Conservation (phyloP, 2,113 vertebrate species). For the Zosterops hypoxanthus region DNA sequence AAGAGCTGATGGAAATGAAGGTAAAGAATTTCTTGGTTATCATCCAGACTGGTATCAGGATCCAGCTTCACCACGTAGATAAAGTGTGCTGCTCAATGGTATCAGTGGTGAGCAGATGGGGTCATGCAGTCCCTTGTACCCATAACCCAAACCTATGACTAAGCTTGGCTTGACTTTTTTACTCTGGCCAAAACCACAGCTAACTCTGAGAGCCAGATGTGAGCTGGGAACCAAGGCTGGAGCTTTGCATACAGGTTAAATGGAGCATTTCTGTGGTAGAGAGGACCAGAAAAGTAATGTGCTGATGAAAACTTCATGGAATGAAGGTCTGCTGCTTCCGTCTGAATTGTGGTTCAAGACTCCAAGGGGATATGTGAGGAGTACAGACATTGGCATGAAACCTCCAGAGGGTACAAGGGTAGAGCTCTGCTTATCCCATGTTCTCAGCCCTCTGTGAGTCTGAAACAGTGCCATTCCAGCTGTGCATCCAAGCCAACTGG, state of each 20-base stretch:
- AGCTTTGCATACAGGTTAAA: background rate
- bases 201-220: background rate
- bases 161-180: background rate
- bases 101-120: background rate
- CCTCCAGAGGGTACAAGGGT: background rate
- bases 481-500: background rate
- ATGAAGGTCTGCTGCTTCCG: background rate
- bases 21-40: background rate
- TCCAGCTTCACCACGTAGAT: background rate
- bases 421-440: background rate
- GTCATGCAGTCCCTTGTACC: background rate
- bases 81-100: background rate
- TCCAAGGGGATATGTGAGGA: background rate
- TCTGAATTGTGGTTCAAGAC: background rate
- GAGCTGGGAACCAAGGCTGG: background rate
- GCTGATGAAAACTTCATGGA: background rate
- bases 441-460: background rate
- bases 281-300: background rate
- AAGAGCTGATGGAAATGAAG: background rate
- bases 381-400: background rate
- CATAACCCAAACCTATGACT: background rate
- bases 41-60: background rate
- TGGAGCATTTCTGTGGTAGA: background rate
- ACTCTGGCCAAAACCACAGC: background rate
- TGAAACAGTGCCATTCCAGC: background rate